phyloP scores from a whole-genome alignment of 2,888 invertebrate genomes.

The Molorchus minor region DNA sequence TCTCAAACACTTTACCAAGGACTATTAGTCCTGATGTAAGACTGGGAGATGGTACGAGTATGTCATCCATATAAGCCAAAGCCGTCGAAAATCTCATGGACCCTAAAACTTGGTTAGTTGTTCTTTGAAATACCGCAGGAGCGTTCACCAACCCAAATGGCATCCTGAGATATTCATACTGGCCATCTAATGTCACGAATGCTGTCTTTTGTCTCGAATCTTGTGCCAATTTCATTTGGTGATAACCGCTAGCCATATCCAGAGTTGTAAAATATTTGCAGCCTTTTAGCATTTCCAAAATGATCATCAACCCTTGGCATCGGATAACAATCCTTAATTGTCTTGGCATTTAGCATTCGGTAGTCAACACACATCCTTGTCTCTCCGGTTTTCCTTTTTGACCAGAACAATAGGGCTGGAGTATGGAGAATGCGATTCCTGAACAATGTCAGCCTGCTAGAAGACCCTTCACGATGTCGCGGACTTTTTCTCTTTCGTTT shows the following conservation, averaged over 20 bases:
- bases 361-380: too few relatives aligned
- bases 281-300: too few relatives aligned
- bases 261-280: too few relatives aligned
- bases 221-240: background rate
- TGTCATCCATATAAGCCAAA: slow-evolving; percentile 9
- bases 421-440: slow-evolving; percentile 15
- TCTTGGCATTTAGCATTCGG: too few relatives aligned
- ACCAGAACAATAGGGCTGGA: too few relatives aligned
- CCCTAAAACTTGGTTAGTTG: slow-evolving; percentile 4
- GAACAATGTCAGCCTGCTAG: slow-evolving; percentile 6
- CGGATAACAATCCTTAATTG: too few relatives aligned
- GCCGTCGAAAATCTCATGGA: too few relatives aligned
- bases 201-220: background rate
- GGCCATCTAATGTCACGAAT: background rate
- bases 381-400: too few relatives aligned
- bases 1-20: background rate
- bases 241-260: background rate
- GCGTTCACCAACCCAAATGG: background rate
- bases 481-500: slow-evolving; percentile 10
- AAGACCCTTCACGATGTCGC: slow-evolving; percentile 6
- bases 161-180: background rate
- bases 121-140: background rate
- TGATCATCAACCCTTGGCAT: too few relatives aligned
- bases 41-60: background rate
- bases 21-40: background rate